Evolutionary conservation across 1,140 invertebrate species (phyloP).

Genomic region (Phenacoccus solenopsis): DNA sequence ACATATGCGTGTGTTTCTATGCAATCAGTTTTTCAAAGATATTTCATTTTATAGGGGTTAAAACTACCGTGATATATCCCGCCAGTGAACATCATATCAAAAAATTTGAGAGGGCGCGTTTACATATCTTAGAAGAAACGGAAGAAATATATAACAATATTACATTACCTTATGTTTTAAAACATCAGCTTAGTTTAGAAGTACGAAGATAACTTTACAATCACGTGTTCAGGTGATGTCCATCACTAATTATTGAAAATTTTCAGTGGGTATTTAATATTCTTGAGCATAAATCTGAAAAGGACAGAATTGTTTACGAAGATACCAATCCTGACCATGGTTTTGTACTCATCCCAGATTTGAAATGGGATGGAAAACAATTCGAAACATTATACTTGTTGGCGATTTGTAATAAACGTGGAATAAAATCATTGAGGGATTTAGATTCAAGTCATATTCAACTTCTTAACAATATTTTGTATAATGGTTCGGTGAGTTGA

Average conservation of each 20-base stretch:
- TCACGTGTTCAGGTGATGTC: background rate
- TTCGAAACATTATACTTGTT: conserved; percentile 62
- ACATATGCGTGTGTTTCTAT: background rate
- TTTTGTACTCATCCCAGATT: conserved; percentile 79
- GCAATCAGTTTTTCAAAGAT: background rate
- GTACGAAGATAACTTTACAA: conserved; percentile 37
- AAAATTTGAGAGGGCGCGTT: conserved; percentile 63
- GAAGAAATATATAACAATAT: conserved; percentile 64
- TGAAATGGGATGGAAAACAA: conserved; percentile 83
- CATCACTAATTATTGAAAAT: no score
- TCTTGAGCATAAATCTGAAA: conserved; percentile 76
- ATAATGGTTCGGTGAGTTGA: conserved; percentile 49
- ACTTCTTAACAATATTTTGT: conserved; percentile 65
- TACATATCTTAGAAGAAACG: conserved; percentile 71
- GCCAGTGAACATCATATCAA: conserved; percentile 81
- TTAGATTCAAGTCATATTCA: conserved; percentile 63
- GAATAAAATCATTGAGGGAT: conserved; percentile 72
- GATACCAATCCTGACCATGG: conserved; percentile 65
- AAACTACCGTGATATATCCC: conserved; percentile 55
- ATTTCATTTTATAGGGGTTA: background rate
- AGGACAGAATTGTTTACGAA: conserved; percentile 73
- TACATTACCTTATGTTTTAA: conserved; percentile 59
- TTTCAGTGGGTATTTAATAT: conserved; percentile 95
- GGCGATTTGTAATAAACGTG: conserved; percentile 58
- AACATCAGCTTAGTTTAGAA: conserved; percentile 57